Base-by-base conservation (phyloP, 1,140 invertebrate genomes). In the Paramacrobiotus metropolitanus region DNA sequence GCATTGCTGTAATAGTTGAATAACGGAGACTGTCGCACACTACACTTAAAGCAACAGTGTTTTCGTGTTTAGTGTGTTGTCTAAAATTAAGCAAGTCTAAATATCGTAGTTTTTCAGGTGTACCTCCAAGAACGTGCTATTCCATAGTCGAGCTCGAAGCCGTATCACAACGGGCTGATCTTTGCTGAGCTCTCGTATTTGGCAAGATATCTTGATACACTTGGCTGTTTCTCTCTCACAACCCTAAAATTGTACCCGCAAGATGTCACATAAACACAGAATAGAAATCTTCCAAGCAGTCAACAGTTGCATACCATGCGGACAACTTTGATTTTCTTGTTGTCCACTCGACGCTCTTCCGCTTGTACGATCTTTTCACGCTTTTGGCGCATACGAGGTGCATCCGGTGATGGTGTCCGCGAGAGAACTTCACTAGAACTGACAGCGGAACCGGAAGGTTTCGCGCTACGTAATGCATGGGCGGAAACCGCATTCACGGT, bases 101-200 rank as follows among this genome's bases (percentile, higher is more conserved):
- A n/a, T n/a, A n/a, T n/a, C n/a, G n/a, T n/a, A n/a, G n/a, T n/a
- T n/a, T n/a, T n/a, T n/a, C n/a, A n/a, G n/a, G n/a, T n/a, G n/a
- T 61, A 67, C 65, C 61, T 86, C 83, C 1, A 87, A 82, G 18
- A 94, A 74, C 0, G 88, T 92, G 1, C 83, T 81, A 76, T 91
- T 92, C 88, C 88, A 93, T 3, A 94, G 75, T 59, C 81, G 79
- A 1, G 86, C 83, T 68, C 79, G 81, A 21, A 92, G 79, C 40
- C 79, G 80, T 63, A 93, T 85, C 1, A 81, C 82, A 1, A 82
- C 82, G 66, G 81, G 81, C 63, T 84, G 79, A 67, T 81, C 80
- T 28, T 80, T 78, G 28, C 78, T 77, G 61, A 92, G 76, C 65
- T 84, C 82, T 65, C 81, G 79, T 60, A 94, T 81, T 0, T 78